These are phyloP conservation scores for Kryptopterus vitreolus DNA, from an alignment of 2,797 vertebrate genomes.

Conservation along the genomic window DNA sequence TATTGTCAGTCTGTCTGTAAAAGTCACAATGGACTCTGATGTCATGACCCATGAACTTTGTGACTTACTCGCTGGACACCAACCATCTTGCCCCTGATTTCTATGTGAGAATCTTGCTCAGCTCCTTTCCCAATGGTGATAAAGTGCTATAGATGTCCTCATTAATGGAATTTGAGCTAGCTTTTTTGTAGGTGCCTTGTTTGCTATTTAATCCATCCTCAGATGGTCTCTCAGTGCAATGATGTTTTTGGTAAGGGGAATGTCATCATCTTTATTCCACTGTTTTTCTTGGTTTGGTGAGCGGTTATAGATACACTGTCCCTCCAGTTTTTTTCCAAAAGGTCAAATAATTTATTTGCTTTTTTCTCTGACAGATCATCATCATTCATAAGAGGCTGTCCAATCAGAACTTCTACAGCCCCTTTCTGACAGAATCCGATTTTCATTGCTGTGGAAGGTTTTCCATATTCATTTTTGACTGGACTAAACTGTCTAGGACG, in stretches of 20 bases:
- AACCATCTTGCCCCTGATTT: too few relatives aligned
- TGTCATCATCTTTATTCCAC: conserved; percentile 37
- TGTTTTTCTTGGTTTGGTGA: conserved; percentile 22
- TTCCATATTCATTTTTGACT: conserved; percentile 26
- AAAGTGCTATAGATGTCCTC: neutral
- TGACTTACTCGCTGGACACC: too few relatives aligned
- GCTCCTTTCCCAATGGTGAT: neutral
- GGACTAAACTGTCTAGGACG: neutral
- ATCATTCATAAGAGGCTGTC: conserved; percentile 5
- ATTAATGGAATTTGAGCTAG: neutral
- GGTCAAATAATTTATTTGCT: conserved; percentile 11
- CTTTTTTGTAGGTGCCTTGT: neutral
- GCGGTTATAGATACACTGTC: conserved; percentile 27
- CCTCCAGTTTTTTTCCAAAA: conserved; percentile 20
- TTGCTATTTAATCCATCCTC: neutral
- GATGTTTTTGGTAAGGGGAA: conserved; percentile 21
- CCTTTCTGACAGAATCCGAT: conserved; percentile 42
- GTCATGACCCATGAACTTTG: too few relatives aligned
- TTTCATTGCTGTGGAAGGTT: conserved; percentile 41
- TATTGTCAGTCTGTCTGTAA: conserved; percentile 47
- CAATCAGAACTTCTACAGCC: conserved; percentile 21
- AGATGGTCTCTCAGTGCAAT: conserved; percentile 2
- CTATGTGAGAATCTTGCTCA: too few relatives aligned
- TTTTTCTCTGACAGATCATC: conserved; percentile 38
- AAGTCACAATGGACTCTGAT: conserved; percentile 23